Evolutionary conservation across 1,140 invertebrate species (phyloP), one percentile per base, ranked within the genome.

Genomic region (Mactra quadrangularis): DNA sequence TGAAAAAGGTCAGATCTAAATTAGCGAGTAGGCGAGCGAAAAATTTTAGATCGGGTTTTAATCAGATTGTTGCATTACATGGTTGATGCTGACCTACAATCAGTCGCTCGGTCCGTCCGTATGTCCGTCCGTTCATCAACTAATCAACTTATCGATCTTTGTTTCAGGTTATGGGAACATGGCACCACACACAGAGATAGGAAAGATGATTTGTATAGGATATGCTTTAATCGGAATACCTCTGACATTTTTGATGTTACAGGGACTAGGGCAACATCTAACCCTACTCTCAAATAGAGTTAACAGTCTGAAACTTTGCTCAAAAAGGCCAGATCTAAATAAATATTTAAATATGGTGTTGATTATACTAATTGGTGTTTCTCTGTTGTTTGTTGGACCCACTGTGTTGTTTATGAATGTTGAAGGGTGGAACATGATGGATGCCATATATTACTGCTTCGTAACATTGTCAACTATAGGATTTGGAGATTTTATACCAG

Each of bases 171-270:
- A 99, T 91, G 98, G 98, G 0, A 98, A 99, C 89, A 96, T 98
- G 83, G 96, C 97, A 59, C 98, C 98, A 17, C 95, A 95, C 78
- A 99, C 97, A 0, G 94, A 95, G 82, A 95, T 95, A 94, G 98
- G 98, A 9, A 98, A 99, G 93, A 94, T 98, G 70, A 95, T 96
- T 52, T 98, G 98, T 6, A 98, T 99, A 89, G 93, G 98, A 22
- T 99, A 99, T 93, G 97, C 98, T 0, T 96, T 99, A 47, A 96
- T 98, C 53, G 98, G 98, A 19, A 99, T 99, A 95, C 98, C 98
- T 0, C 93, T 99, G 29, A 98, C 99, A 92, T 95, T 99, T 59
- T 94, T 99, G 11, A 89, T 94, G 60, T 85, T 94, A 41, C 84
- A 84, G 45, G 86, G 75, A n/a, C 75, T 91, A 1, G 90, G 90